Evolutionary conservation across 1,140 invertebrate genomes (phyloP), one percentile per base, ranked within the genome.

Genomic region (Eriocheir sinensis): DNA sequence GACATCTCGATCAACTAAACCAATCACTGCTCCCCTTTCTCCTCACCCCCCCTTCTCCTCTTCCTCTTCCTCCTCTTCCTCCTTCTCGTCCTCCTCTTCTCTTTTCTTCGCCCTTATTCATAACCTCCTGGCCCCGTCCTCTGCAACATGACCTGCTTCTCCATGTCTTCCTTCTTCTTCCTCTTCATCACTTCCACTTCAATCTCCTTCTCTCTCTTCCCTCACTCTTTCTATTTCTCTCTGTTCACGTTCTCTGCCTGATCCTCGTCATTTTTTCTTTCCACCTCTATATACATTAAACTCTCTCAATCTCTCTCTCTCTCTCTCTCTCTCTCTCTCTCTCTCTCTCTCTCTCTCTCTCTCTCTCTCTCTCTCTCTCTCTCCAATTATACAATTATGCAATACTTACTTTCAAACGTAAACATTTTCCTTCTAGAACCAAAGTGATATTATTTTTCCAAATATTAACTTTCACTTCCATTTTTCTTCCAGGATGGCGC

Each of bases 291-390:
- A 1, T 85, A 21, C 6, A 21, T 85, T 38, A 1, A 3, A 21
- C 81, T 85, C 38, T 38, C 38, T 38, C 81, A 21, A 9, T 44
- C 41, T 44, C 41, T 86, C 41, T 86, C 85, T 44, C 85, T 44
- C 85, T 86, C 85, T 86, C 85, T 86, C 41, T 44, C 41, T 44
- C 85, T 44, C 85, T 72, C 60, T 72, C 60, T 72, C 60, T 72
- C 60, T 72, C 60, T 72, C 60, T 72, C 60, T 72, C 60, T 72
- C 60, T 72, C 60, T 72, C 60, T 72, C 60, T 72, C 60, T 72
- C 60, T 72, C 60, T 72, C 60, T 72, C 60, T 72, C 60, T 72
- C 60, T 72, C 60, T 72, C 60, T 72, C 60, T 72, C 60, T 72
- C 6, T 72, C 60, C n/a, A n/a, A n/a, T n/a, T n/a, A n/a, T n/a